These are phyloP conservation scores for Cheilosia soror DNA, from an alignment of 2,888 invertebrate genomes.

Conservation along the genomic window DNA sequence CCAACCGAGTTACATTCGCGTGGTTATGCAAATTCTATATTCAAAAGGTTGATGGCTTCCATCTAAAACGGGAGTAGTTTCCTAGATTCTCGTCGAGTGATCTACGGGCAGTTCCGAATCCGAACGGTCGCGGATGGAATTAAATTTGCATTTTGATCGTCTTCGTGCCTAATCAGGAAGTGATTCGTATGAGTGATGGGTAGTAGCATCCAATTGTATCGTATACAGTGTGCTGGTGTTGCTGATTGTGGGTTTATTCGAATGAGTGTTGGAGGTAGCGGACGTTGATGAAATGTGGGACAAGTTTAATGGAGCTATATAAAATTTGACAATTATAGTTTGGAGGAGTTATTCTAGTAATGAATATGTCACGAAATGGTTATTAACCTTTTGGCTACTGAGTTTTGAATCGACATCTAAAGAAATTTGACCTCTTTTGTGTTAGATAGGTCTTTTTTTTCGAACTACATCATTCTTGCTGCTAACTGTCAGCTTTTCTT, in stretches of 20 bases:
- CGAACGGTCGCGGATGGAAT: conserved; percentile 56
- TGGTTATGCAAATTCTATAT: conserved; percentile 66
- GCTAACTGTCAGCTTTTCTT: too few relatives aligned
- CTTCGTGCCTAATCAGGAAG: conserved; percentile 73
- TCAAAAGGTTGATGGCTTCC: conserved; percentile 58
- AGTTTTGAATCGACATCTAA: too few relatives aligned
- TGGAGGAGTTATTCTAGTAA: neutral
- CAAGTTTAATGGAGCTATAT: conserved; percentile 14
- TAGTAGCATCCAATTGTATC: conserved; percentile 65
- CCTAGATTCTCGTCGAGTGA: conserved; percentile 53
- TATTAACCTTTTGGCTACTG: too few relatives aligned
- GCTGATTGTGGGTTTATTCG: neutral
- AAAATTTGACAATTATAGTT: conserved; percentile 4
- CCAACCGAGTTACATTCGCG: conserved; percentile 22
- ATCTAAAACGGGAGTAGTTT: conserved; percentile 32
- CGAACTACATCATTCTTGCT: too few relatives aligned
- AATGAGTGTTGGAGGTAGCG: neutral
- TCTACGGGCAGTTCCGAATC: conserved; percentile 69
- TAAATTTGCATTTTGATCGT: conserved; percentile 71
- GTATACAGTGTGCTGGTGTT: conserved; percentile 2
- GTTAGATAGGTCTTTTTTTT: too few relatives aligned
- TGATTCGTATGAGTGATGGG: conserved; percentile 74
- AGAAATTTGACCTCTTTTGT: too few relatives aligned
- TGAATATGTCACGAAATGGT: too few relatives aligned
- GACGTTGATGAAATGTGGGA: conserved; percentile 7